phyloP scores from a whole-genome alignment of 2,888 invertebrate genomes.

The Eupithecia pulchellata region DNA sequence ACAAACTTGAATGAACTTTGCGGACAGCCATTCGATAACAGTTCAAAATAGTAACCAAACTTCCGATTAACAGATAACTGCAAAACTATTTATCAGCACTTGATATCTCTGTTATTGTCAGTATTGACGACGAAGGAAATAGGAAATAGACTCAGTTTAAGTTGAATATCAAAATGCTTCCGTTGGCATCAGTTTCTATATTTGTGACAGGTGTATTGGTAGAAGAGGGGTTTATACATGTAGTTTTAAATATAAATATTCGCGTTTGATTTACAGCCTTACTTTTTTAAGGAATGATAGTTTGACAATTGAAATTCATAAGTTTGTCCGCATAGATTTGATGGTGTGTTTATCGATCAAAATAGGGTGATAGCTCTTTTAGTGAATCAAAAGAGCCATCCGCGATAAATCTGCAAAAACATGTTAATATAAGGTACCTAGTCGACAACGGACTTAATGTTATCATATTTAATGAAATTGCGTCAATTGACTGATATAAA shows the following conservation, averaged over 20 bases:
- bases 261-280: background rate
- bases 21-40: conserved; percentile 30
- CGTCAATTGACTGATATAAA: background rate
- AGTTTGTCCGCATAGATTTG: background rate
- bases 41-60: conserved; percentile 26
- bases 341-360: too few relatives aligned
- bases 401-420: background rate
- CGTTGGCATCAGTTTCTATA: background rate
- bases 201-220: background rate
- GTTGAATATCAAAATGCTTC: background rate
- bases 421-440: background rate
- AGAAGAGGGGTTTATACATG: background rate
- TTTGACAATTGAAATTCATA: background rate
- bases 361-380: too few relatives aligned
- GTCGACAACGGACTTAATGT: background rate
- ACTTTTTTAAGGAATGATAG: background rate
- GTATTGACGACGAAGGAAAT: conserved; percentile 17
- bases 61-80: conserved; percentile 19
- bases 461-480: background rate
- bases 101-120: conserved; percentile 32
- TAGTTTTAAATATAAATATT: background rate
- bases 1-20: conserved; percentile 24
- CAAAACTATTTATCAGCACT: conserved; percentile 28
- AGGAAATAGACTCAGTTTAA: conserved; percentile 3
- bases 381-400: background rate